A percentile compares a stretch with the other conserved stretches of the same genome.
Conservation (phyloP, 2,797 vertebrate genomes). For the Loriculus beryllinus region DNA sequence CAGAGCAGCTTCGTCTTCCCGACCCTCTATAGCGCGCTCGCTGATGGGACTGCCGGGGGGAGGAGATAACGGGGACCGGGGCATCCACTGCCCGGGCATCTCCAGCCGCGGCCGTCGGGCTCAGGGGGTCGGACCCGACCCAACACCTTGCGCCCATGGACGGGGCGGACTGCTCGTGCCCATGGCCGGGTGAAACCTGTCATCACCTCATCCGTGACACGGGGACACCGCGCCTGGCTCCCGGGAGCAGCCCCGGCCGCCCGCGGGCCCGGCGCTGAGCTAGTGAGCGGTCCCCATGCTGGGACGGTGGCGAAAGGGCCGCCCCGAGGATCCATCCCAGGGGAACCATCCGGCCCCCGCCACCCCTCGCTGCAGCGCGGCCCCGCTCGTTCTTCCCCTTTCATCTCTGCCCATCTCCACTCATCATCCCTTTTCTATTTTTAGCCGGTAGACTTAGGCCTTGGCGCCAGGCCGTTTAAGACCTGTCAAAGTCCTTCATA, state of each 20-base stretch:
- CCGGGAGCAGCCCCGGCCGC: no score
- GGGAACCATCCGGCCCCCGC: background rate
- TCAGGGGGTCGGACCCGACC: background rate
- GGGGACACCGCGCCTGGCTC: background rate
- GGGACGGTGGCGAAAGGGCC: fast-evolving
- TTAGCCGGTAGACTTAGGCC: constrained; percentile 89
- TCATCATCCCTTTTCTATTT: constrained; percentile 89
- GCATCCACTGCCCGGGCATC: fast-evolving
- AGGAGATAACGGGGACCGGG: background rate
- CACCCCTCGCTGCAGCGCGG: background rate
- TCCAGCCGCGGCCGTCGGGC: background rate
- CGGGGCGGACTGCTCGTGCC: background rate
- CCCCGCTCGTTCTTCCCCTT: constrained; percentile 39
- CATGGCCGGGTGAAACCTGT: background rate
- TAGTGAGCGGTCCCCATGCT: background rate
- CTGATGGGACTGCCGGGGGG: background rate
- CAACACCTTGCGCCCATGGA: fast-evolving
- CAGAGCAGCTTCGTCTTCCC: background rate
- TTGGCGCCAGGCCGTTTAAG: constrained; percentile 98
- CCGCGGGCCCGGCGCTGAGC: background rate
- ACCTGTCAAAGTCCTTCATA: constrained; percentile 97
- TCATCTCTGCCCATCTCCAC: constrained; percentile 84
- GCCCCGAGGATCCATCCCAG: background rate
- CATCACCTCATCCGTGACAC: background rate
- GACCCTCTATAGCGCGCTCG: background rate